Evolutionary conservation across 1,140 invertebrate species (phyloP), one percentile per base, ranked within the genome.

Genomic region (Phocides pigmalion): DNA sequence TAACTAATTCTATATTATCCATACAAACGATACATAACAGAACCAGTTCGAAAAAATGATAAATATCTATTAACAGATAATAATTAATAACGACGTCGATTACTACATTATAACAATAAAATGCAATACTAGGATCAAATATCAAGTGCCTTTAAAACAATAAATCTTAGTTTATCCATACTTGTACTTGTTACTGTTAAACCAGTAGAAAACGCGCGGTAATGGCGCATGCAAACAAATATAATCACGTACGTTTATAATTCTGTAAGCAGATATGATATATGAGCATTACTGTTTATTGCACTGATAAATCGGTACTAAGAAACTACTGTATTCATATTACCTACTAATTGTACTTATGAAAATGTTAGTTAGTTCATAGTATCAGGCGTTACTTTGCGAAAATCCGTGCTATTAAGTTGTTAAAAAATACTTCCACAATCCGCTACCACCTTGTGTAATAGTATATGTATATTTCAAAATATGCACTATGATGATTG

Each of bases 81-180:
- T 49, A 49, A 49, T 49, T 28, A 28, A 4, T 4, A 46, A 46
- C n/a, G 20, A 28, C 8, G 20, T 9, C 6, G 46, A 12, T 25
- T 49, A 25, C 15, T 19, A 22, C 25, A 49, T 5, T 28, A 22
- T 28, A 15, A 49, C 9, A n/a, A 47, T 28, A 28, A 28, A 25
- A 22, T 15, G 46, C 22, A 47, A 8, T 47, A 12, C 32, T 35
- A n/a, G 8, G 44, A n/a, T 2, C 9, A 3, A 9, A 20, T 22
- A 47, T 12, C 44, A 47, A 47, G 11, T 22, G 19, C 11, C n/a
- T 47, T 12, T 12, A 46, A 44, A 44, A 20, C 12, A n/a, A 47
- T 47, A 47, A 47, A 50, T 50, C 47, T 28, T 32, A 50, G 53
- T 58, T 58, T 59, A 59, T 46, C 54, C 54, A 47, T 35, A n/a